A percentile compares a stretch with the other conserved stretches of the same genome.
phyloP scores from a whole-genome alignment of 2,888 invertebrate species.

The Trichogramma evanescens region DNA sequence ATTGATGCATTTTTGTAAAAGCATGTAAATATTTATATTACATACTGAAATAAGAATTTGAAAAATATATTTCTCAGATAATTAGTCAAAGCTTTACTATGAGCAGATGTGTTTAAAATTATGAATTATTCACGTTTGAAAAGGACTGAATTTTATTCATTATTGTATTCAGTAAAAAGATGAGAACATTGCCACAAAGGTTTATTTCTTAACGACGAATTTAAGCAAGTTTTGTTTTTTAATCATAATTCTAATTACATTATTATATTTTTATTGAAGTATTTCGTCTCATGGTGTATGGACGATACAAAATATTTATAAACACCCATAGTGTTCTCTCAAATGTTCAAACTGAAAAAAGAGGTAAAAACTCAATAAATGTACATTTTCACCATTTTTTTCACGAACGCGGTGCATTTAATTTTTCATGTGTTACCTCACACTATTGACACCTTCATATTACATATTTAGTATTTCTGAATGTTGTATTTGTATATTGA shows the following conservation, averaged over 20 bases:
- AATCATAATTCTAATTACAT: constrained; percentile 6
- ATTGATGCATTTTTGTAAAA: too few relatives aligned
- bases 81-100: not conserved
- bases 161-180: constrained; percentile 10
- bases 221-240: constrained; percentile 17
- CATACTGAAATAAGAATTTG: constrained; percentile 10
- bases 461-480: too few relatives aligned
- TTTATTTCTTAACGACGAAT: constrained; percentile 12
- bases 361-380: constrained; percentile 14
- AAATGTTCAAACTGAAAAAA: constrained; percentile 20
- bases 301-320: not conserved
- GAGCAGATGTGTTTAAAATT: too few relatives aligned
- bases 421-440: too few relatives aligned
- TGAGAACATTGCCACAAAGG: constrained; percentile 18
- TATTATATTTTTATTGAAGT: constrained; percentile 15
- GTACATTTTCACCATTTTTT: constrained; percentile 24
- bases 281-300: not conserved
- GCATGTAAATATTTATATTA: too few relatives aligned
- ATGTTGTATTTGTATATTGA: too few relatives aligned
- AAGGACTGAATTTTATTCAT: constrained; percentile 15
- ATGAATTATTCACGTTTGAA: constrained; percentile 1
- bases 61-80: constrained; percentile 21
- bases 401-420: not conserved
- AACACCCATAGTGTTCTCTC: constrained; percentile 11
- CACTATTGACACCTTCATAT: too few relatives aligned